Evolutionary conservation across 2,797 vertebrate genomes (phyloP), one percentile per base, ranked within the genome.

Genomic region (Morus bassanus): DNA sequence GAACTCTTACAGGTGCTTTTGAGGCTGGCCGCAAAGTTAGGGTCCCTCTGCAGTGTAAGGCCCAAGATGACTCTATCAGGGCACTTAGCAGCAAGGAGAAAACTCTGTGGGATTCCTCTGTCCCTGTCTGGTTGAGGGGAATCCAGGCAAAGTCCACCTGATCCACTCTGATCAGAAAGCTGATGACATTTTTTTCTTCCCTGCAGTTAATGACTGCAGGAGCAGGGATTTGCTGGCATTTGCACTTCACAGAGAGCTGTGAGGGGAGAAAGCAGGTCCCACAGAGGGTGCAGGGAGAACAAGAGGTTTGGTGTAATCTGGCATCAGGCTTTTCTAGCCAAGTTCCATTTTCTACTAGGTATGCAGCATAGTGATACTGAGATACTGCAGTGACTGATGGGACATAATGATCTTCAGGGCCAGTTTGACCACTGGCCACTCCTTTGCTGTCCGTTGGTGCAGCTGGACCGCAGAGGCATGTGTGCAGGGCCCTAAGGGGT

Each of bases 151-250:
- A 80, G 53, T 15, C 56, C 15, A 54, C 59, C 39, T 48, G 31
- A 78, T 30, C 46, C 46, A n/a, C 63, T 70, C 51, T 64, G 54
- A 72, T 79, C 77, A 82, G 65, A 84, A 91, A 93, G 46, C 37
- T 75, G 76, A 80, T 84, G 59, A 39, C 18, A 13, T 23, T 70
- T 53, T 76, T 83, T 81, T 39, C 75, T 33, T 88, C 67, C 54
- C 28, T n/a, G 33, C 57, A 69, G 65, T 51, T 95, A 85, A 78
- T 51, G 79, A 78, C 76, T 81, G 45, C 51, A 31, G 65, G 74
- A 84, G 35, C 46, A 61, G 54, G 56, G 85, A 81, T 89, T 89
- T 93, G 73, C 85, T 95, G 83, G 39, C 51, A 91, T 85, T 93
- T 69, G 35, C 67, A 72, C 41, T 91, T 92, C 80, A 65, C 13